Evolutionary conservation across 2,888 invertebrate species (phyloP), one percentile per base, ranked within the genome.

Genomic region (Apomyelois bistriatella): DNA sequence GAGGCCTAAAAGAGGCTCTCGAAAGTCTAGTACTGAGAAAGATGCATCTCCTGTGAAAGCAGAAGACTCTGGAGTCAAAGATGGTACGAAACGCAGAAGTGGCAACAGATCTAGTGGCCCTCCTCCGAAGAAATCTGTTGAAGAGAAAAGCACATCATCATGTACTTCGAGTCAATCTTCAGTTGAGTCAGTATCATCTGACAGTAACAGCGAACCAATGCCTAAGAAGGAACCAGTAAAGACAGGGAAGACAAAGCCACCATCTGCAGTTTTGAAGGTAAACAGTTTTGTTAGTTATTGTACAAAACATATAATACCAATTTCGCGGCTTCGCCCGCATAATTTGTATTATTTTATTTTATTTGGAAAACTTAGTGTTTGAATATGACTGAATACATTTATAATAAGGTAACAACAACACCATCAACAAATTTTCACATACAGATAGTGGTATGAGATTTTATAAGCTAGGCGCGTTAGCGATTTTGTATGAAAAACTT

Each of bases 81-180:
- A 84, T 50, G 82, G 73, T 59, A 72, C 66, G 0, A 89, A 89
- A 60, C 73, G 85, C 22, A 79, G 81, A 56, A 82, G 79, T 62
- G 82, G 78, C 0, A 82, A 79, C 47, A 69, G 75, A 32, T 74
- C 76, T 0, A 87, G 68, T 58, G 90, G 89, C 0, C 88, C 89
- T 12, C 90, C 89, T 0, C 81, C 87, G 0, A 89, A 89, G 58
- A 85, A 85, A 53, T 56, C 71, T 1, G 82, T 81, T 40, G 88
- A 88, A 28, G 74, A 74, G 0, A 89, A 86, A 54, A 89, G 84
- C 70, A 84, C 80, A 0, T 84, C 90, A 7, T 90, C 90, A 1
- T 87, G 89, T 60, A 71, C 85, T 0, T 88, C 90, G 0, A 89
- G 90, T 64, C 90, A 88, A 52, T 90, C 90, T 0, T 90, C 90